Evolutionary conservation across 2,113 vertebrate genomes (phyloP), one percentile per base, ranked within the genome.

Genomic region (Reinhardtius hippoglossoides): DNA sequence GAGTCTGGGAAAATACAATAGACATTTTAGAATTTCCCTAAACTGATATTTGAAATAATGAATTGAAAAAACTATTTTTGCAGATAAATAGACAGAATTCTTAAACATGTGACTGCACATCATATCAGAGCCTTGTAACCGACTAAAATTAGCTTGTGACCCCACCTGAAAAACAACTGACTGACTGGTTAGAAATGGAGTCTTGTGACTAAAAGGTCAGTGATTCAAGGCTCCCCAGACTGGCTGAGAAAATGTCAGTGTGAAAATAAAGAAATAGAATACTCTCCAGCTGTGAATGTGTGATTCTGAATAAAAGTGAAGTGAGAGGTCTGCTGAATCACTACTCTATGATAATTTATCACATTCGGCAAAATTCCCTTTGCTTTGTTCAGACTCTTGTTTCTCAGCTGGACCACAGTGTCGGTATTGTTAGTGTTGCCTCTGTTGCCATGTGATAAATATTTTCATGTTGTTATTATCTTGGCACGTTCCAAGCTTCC

Each of bases 281-380:
- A 0, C 27, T 58, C 10, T 18, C 35, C 60, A 75, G 71, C 50
- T 74, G 9, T 55, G 62, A 55, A 8, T 54, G 42, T 27, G 23
- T 56, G 7, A n/a, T 9, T 35, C 52, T 26, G 37, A 35, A 31
- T 63, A 5, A 40, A 66, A 59, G 72, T 63, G 27, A 74, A 21
- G 42, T 35, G 46, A 18, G 46, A 50, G 46, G 31, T 46, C 13
- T 59, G 75, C 74, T 68, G 64, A 69, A 13, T 73, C 59, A 52
- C 42, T n/a, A 50, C 57, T 52, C 12, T 40, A 18, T 59, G 58
- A 9, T 60, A 16, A 35, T 60, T 37, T 37, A 10, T 35, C 15
- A 18, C 27, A 60, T 69, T 24, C 61, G n/a, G 60, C 35, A 42
- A 23, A 14, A 21, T 42, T 40, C 55, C 8, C 24, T 31, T 54